A percentile compares a stretch with the other conserved stretches of the same genome.
These are phyloP conservation scores for Dendrolimus houi DNA, from an alignment of 2,888 invertebrate genomes.

Conservation along the genomic window DNA sequence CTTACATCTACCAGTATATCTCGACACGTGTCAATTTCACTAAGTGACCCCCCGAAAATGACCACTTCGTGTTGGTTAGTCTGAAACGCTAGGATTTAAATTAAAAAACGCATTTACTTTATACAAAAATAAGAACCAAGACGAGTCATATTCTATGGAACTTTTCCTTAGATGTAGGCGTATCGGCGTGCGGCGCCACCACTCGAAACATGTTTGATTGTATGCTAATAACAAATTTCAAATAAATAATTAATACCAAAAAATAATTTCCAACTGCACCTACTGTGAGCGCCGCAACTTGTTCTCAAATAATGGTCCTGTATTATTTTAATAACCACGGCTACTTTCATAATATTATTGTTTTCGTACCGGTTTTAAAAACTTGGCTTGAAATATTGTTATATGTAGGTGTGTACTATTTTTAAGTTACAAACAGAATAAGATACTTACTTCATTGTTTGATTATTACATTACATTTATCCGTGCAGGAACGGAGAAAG, in stretches of 20 bases:
- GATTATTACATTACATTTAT: too few species aligned
- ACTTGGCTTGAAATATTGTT: neutral
- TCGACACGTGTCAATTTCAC: too few species aligned
- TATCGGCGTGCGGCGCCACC: slow-evolving; percentile 54
- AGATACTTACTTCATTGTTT: too few species aligned
- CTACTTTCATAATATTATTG: slow-evolving; percentile 9
- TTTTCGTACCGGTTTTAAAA: slow-evolving; percentile 18
- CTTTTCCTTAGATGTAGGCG: slow-evolving; percentile 30
- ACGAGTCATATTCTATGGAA: neutral
- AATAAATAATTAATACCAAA: slow-evolving; percentile 60
- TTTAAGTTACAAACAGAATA: too few species aligned
- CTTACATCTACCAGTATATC: too few species aligned
- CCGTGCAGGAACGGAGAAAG: too few species aligned
- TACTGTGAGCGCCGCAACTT: slow-evolving; percentile 39
- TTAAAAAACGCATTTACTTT: too few species aligned
- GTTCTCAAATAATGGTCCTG: slow-evolving; percentile 30
- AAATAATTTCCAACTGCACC: slow-evolving; percentile 45
- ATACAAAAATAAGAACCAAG: neutral
- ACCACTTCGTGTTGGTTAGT: too few species aligned
- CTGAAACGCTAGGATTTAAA: too few species aligned
- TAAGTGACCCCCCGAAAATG: too few species aligned
- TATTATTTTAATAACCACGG: slow-evolving; percentile 18
- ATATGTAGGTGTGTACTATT: too few species aligned
- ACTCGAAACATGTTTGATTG: slow-evolving; percentile 54
- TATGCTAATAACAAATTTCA: slow-evolving; percentile 60